Evolutionary conservation across 2,113 vertebrate species (phyloP), one percentile per base, ranked within the genome.

Genomic region (Isichthys henryi): DNA sequence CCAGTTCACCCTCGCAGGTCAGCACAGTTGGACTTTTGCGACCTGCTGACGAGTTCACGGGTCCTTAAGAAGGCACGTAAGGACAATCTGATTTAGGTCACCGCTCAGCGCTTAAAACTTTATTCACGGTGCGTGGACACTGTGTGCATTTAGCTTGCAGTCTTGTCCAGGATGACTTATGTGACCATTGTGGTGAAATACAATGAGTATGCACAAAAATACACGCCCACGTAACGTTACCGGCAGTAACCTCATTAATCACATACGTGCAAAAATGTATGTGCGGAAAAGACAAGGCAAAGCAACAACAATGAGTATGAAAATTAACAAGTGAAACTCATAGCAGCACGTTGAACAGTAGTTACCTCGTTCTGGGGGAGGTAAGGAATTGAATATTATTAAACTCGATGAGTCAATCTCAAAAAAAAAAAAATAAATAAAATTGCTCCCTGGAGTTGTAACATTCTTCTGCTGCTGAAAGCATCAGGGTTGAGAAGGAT

Each of bases 121-220:
- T 21, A 43, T 39, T 82, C 82, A 21, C n/a, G 27, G 19, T 5
- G n/a, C 1, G 50, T 53, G n/a, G 13, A 53, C n/a, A 87, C 56
- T 87, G 19, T 86, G n/a, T 48, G n/a, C 49, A 53, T 53, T 87
- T 87, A 35, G 15, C 50, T 53, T 31, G 50, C n/a, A 87, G 27
- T 27, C 27, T 52, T 87, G 85, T 87, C 50, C 85, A 39, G 27
- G 50, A 52, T 52, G 85, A 87, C 49, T 87, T 84, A 84, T 84
- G 43, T 84, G 82, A 23, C 49, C 48, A 86, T 52, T 52, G 49
- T 52, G 48, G 85, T 17, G 45, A 86, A 35, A 35, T 86, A 52
- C 49, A 53, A 86, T 86, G 49, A 52, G 48, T 31, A 1, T 53
- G 85, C 49, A 50, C 35, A 86, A 86, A 86, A 52, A 35, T 48